These are phyloP conservation scores for Tachysurus fulvidraco DNA, from an alignment of 2,113 vertebrate species.

Conservation along the genomic window DNA sequence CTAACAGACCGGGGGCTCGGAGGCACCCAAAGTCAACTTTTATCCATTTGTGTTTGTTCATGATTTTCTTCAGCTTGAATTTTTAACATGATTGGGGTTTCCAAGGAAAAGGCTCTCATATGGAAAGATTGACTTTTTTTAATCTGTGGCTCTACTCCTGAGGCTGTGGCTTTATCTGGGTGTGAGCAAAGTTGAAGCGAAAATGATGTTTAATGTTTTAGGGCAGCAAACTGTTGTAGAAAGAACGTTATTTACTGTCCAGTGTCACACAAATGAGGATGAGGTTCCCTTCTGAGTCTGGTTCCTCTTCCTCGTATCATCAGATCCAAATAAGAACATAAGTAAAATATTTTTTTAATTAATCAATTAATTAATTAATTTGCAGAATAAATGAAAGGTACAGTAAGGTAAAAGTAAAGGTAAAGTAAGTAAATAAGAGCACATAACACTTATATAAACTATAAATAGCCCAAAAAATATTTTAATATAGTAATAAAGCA, in stretches of 20 bases:
- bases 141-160: slow-evolving; percentile 7
- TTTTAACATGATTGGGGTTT: slow-evolving; percentile 51
- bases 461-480: background rate
- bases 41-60: slow-evolving; percentile 46
- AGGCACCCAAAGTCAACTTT: slow-evolving; percentile 53
- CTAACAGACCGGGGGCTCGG: slow-evolving; percentile 27
- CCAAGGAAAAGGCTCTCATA: slow-evolving; percentile 43
- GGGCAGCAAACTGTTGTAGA: too few relatives aligned
- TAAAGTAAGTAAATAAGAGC: background rate
- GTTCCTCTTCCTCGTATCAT: too few relatives aligned
- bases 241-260: too few relatives aligned
- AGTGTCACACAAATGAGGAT: too few relatives aligned
- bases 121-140: slow-evolving; percentile 15
- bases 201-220: background rate
- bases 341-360: background rate
- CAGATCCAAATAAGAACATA: background rate
- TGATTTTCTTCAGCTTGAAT: slow-evolving; percentile 44
- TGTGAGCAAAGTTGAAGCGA: background rate
- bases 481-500: background rate
- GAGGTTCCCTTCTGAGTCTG: too few relatives aligned
- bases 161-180: slow-evolving; percentile 3
- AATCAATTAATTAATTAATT: too few relatives aligned
- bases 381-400: too few relatives aligned
- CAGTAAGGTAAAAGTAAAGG: too few relatives aligned
- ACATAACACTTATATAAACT: background rate